These are phyloP conservation scores for Rhea pennata DNA, from an alignment of 2,113 vertebrate genomes.

Conservation along the genomic window DNA sequence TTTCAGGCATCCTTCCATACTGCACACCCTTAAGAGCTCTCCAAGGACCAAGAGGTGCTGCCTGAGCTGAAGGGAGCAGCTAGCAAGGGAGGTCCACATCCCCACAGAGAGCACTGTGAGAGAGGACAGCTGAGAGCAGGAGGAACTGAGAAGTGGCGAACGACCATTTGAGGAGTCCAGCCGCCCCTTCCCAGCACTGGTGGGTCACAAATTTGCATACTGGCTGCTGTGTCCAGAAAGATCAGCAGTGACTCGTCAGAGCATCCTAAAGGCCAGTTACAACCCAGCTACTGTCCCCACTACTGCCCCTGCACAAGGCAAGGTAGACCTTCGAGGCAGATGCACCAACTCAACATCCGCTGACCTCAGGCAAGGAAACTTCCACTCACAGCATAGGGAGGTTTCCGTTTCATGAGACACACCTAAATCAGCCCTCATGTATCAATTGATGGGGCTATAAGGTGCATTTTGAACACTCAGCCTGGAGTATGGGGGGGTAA, in stretches of 20 bases:
- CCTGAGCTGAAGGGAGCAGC: neutral
- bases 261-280: neutral
- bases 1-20: rapidly evolving
- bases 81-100: neutral
- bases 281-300: neutral
- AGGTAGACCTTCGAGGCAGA: neutral
- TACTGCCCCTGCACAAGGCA: neutral
- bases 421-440: rapidly evolving
- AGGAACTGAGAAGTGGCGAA: neutral
- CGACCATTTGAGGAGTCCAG: neutral
- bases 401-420: neutral
- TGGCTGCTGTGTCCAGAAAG: neutral
- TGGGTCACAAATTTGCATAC: neutral
- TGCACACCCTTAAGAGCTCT: neutral
- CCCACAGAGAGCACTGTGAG: rapidly evolving
- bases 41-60: neutral
- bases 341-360: rapidly evolving
- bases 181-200: neutral
- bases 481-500: neutral
- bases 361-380: neutral
- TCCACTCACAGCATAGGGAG: neutral
- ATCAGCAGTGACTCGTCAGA: neutral
- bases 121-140: neutral
- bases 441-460: neutral
- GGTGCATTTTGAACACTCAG: neutral